These are phyloP conservation scores for Popillia japonica DNA, from an alignment of 1,140 invertebrate genomes.

Conservation along the genomic window DNA sequence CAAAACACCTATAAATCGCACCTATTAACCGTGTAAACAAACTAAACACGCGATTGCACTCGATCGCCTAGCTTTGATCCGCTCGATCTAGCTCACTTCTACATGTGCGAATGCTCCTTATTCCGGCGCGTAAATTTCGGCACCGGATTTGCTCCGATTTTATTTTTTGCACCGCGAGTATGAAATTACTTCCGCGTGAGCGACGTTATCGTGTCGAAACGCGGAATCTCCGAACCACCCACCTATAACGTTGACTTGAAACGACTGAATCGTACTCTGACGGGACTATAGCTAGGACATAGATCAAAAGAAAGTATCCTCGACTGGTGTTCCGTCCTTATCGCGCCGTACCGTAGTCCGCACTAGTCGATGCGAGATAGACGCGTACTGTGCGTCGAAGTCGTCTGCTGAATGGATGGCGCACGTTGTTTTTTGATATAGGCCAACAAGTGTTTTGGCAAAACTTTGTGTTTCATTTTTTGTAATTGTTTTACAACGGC, in stretches of 20 bases:
- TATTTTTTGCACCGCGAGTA: not conserved
- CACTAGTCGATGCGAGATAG: not conserved
- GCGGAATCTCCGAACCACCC: not conserved
- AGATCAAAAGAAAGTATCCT: constrained; percentile 24
- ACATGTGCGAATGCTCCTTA: not conserved
- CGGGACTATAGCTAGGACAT: not conserved
- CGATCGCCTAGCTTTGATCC: not conserved
- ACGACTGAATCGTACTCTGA: not conserved
- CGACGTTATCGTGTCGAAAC: not conserved
- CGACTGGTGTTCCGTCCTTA: not conserved
- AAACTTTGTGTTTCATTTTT: not conserved
- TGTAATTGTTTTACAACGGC: not conserved
- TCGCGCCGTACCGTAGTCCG: not conserved
- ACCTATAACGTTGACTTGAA: constrained; percentile 7
- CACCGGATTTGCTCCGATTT: not conserved
- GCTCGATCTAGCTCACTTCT: not conserved
- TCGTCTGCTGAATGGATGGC: not conserved
- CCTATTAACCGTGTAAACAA: not conserved
- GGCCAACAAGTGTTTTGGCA: not conserved
- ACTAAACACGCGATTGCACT: not conserved
- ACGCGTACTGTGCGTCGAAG: not conserved
- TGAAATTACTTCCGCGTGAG: constrained; percentile 3
- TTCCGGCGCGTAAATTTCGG: not conserved
- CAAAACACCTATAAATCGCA: not conserved
- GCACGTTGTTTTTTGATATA: not conserved